Conservation (phyloP, 2,888 invertebrate species). For the Caenorhabditis plicata region DNA sequence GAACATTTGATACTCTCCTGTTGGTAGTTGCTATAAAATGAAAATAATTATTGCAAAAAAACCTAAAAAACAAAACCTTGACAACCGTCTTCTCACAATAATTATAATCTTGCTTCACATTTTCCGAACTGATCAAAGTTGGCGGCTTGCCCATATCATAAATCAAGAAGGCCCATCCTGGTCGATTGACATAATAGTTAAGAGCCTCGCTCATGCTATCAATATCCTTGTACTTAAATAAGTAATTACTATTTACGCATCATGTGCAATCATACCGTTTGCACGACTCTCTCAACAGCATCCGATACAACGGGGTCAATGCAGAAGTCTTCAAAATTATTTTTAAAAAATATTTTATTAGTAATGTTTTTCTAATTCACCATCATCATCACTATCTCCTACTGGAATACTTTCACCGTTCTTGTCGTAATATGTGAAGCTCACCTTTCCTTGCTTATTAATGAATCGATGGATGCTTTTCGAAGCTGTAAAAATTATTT, state of each 20-base stretch:
- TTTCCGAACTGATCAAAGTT: constrained; percentile 25
- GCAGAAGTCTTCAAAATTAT: constrained; percentile 32
- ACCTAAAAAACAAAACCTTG: constrained; percentile 5
- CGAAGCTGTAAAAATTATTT: constrained; percentile 15
- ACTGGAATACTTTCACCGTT: constrained; percentile 8
- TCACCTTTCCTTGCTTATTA: constrained; percentile 5
- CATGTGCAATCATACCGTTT: not conserved
- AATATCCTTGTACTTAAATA: constrained; percentile 24
- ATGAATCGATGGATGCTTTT: constrained; percentile 14
- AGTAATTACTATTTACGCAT: not conserved
- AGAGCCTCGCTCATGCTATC: constrained; percentile 29
- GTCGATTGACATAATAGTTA: constrained; percentile 37
- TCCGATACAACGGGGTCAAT: constrained; percentile 22
- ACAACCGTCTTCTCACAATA: constrained; percentile 33
- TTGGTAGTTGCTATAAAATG: constrained; percentile 10
- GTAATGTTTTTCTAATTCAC: not conserved
- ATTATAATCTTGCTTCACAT: constrained; percentile 34
- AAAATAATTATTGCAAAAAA: not conserved
- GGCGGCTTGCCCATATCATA: constrained; percentile 35
- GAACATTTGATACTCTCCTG: constrained; percentile 15
- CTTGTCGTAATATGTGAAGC: too few relatives aligned
- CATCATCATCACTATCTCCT: constrained; percentile 13
- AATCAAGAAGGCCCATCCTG: constrained; percentile 43
- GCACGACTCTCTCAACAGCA: constrained; percentile 30
- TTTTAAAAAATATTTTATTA: not conserved